Evolutionary conservation across 1,140 invertebrate genomes (phyloP), one percentile per base, ranked within the genome.

Genomic region (Ptiloglossa arizonensis): DNA sequence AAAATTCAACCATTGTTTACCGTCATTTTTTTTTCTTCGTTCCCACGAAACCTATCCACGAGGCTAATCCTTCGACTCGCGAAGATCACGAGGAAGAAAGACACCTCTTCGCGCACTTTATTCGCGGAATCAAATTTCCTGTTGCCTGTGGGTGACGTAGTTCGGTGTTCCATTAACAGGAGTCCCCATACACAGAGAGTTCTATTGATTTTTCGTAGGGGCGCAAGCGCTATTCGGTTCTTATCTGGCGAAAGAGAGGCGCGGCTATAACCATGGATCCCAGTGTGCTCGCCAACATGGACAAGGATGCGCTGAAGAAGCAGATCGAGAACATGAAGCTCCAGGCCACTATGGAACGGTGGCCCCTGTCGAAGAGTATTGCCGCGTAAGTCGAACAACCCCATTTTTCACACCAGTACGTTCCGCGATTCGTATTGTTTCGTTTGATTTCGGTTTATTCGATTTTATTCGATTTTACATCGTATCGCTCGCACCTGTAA

Each of bases 251-350:
- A 82, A 89, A 86, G 89, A 91, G 90, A 91, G 91, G 91, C 90
- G 91, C 91, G 89, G 89, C 89, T 92, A 90, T 93, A 92, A 93
- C 94, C 93, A 96, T 97, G 96, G 96, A 97, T 94, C 95, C 96
- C 96, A 97, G 96, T 97, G 95, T 97, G 93, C 95, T 97, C 90
- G 96, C 96, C 95, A 95, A 95, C 95, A 98, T 98, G 97, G 97
- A 98, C 94, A 97, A 98, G 94, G 97, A 98, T 95, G 97, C 97
- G 94, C 94, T 98, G 93, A 97, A 97, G 94, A 98, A 98, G 94
- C 97, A 98, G 95, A 98, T 98, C 91, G 97, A 98, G 93, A 98
- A 98, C 93, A 97, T 98, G 97, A 97, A 97, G 94, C 98, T 97
- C 93, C 97, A 98, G 93, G 97, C 97, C 75, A 96, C 97, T 88